Evolutionary conservation across 2,888 invertebrate genomes (phyloP), one percentile per base, ranked within the genome.

Genomic region (Leptopilina syphax): DNA sequence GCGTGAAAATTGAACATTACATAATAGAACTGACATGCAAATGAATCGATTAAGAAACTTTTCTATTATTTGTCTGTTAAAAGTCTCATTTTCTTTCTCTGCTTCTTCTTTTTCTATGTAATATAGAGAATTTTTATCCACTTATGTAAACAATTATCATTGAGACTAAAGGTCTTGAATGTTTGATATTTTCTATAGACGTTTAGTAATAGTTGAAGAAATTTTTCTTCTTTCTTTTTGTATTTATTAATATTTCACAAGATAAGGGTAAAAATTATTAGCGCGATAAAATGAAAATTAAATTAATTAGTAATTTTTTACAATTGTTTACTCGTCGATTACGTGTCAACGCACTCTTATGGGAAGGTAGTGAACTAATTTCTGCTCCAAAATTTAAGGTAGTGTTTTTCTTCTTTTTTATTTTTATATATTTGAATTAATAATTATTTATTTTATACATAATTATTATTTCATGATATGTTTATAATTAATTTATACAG

Each of bases 281-380:
- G 24, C 8, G 60, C 27, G 54, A 34, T 70, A 82, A 6, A 73
- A 83, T 84, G 84, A 81, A 78, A 24, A 7, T 78, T 1, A 83
- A 68, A 80, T 77, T 63, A 3, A 80, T 79, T 8, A 24, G 76
- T 34, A 84, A 77, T 60, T 1, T 86, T 4, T 63, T 85, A 3
- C 80, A 54, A 7, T 34, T 80, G 24, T 60, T 76, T 2, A 65
- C 73, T 6, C 77, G 54, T 44, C 57, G 7, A 7, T 50, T 47
- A 18, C 57, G 44, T 44, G 9, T 27, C 5, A 66, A 76, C 79
- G 77, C 73, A 34, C 8, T 47, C 9, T 27, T 41, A 13, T 80
- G 80, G 13, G 78, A 63, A 2, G 24, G 41, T 12, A 18, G 65
- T 7, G 57, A 73, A 68, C 57, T 82, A 79, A 24, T 77, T 79